Percentiles rank a stretch among this genome's conserved stretches.
Evolutionary conservation across 2,113 vertebrate species (phyloP).

Genomic region (Hemiscyllium ocellatum): DNA sequence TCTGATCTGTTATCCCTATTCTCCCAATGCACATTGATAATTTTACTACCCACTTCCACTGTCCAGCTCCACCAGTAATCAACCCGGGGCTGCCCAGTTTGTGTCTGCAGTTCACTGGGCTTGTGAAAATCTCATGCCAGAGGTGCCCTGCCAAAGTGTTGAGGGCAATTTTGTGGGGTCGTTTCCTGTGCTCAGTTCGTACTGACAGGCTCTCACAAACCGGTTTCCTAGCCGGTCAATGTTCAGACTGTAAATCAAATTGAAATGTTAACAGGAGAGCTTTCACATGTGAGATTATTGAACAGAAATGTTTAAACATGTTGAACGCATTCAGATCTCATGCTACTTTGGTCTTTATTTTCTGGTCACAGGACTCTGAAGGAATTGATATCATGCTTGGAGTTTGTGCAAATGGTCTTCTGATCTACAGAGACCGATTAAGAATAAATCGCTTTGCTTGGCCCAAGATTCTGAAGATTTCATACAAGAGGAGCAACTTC

Average conservation of each 20-base stretch:
- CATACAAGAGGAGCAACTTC: constrained; percentile 97
- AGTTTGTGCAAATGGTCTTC: constrained; percentile 89
- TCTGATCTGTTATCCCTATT: not conserved
- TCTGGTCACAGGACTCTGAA: constrained; percentile 78
- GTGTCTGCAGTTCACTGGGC: not conserved
- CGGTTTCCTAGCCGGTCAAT: not conserved
- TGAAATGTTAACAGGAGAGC: not conserved
- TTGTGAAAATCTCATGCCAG: not conserved
- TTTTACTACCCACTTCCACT: too few relatives aligned
- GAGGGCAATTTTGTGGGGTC: too few relatives aligned
- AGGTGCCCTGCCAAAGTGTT: not conserved
- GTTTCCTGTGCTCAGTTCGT: not conserved
- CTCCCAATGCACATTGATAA: not conserved
- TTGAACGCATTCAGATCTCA: not conserved
- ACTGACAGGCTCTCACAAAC: not conserved
- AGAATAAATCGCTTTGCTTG: constrained; percentile 97
- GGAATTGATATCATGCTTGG: constrained; percentile 97
- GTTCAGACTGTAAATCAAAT: not conserved
- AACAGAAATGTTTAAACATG: not conserved
- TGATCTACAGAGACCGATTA: constrained; percentile 92
- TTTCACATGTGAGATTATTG: not conserved
- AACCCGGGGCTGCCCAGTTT: not conserved
- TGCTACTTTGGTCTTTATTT: constrained; percentile 20
- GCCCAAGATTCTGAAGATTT: constrained; percentile 99
- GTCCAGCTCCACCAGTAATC: not conserved